Evolutionary conservation across 2,888 invertebrate species (phyloP).

Genomic region (Leptura quadrifasciata): DNA sequence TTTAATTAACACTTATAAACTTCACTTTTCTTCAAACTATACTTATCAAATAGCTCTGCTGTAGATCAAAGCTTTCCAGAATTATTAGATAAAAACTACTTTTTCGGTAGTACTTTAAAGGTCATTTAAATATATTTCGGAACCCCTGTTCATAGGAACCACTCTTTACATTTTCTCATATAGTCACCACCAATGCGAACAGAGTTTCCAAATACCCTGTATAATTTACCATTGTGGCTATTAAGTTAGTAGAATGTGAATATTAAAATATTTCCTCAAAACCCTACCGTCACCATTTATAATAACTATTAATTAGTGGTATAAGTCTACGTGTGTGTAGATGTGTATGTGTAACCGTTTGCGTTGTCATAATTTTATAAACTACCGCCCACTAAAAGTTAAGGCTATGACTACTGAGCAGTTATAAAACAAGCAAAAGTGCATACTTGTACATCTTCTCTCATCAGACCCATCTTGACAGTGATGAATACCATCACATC

Average conservation of each 20-base stretch:
- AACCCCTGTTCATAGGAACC: too few species aligned
- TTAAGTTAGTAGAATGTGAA: constrained; percentile 25
- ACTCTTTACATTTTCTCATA: too few species aligned
- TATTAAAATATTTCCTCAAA: constrained; percentile 35
- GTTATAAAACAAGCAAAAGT: constrained; percentile 38
- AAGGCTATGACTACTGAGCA: constrained; percentile 9
- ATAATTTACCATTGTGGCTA: too few species aligned
- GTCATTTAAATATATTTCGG: too few species aligned
- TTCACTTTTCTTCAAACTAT: too few species aligned
- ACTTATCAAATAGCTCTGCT: too few species aligned
- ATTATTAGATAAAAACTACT: too few species aligned
- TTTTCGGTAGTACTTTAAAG: too few species aligned
- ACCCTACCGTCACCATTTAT: constrained; percentile 34
- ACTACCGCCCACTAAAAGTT: constrained; percentile 22
- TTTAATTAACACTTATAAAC: too few species aligned
- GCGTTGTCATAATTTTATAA: neutral
- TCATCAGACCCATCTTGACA: constrained; percentile 83
- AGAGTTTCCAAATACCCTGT: too few species aligned
- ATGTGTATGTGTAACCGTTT: constrained; percentile 9
- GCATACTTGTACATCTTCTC: constrained; percentile 66
- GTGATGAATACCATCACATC: constrained; percentile 77
- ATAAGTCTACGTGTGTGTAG: neutral
- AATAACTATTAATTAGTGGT: constrained; percentile 5
- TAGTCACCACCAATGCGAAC: too few species aligned
- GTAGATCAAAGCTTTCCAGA: too few species aligned